These are phyloP conservation scores for Subacronicta megacephala DNA, from an alignment of 2,888 invertebrate genomes.

Conservation along the genomic window DNA sequence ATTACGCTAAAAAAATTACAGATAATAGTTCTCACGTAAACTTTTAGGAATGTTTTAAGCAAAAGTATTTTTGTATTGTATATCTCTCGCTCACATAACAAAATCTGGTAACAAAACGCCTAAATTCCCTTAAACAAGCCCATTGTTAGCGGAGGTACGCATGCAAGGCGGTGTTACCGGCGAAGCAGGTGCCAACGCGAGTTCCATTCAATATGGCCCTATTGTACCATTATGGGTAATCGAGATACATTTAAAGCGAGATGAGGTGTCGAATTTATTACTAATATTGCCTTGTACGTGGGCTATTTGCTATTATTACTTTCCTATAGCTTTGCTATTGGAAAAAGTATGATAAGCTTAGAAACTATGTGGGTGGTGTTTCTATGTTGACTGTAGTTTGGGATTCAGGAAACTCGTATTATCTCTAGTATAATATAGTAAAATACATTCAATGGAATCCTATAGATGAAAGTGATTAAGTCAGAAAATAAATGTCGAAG, in stretches of 20 bases:
- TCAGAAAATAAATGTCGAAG: too few species aligned
- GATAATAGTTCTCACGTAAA: background rate
- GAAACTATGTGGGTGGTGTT: slow-evolving; percentile 10
- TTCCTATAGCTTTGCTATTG: slow-evolving; percentile 36
- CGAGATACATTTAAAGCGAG: slow-evolving; percentile 76
- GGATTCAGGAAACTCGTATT: background rate
- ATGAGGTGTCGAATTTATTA: slow-evolving; percentile 79
- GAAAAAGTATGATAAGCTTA: slow-evolving; percentile 33
- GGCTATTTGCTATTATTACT: slow-evolving; percentile 52
- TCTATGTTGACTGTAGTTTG: slow-evolving; percentile 7
- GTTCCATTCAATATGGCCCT: slow-evolving; percentile 74
- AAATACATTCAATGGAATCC: background rate
- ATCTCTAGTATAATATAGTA: background rate
- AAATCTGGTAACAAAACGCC: slow-evolving; percentile 25
- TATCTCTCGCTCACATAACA: slow-evolving; percentile 14
- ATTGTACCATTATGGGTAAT: slow-evolving; percentile 83
- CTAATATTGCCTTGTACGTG: slow-evolving; percentile 60
- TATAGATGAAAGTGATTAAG: too few species aligned
- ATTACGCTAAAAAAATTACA: too few species aligned
- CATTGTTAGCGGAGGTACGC: slow-evolving; percentile 60
- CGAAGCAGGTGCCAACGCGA: slow-evolving; percentile 76
- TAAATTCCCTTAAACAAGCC: slow-evolving; percentile 37
- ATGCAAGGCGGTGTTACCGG: slow-evolving; percentile 65
- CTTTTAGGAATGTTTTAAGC: background rate
- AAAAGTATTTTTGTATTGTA: slow-evolving; percentile 1